Conservation (phyloP, 2,888 invertebrate species). For the Eupithecia exiguata region DNA sequence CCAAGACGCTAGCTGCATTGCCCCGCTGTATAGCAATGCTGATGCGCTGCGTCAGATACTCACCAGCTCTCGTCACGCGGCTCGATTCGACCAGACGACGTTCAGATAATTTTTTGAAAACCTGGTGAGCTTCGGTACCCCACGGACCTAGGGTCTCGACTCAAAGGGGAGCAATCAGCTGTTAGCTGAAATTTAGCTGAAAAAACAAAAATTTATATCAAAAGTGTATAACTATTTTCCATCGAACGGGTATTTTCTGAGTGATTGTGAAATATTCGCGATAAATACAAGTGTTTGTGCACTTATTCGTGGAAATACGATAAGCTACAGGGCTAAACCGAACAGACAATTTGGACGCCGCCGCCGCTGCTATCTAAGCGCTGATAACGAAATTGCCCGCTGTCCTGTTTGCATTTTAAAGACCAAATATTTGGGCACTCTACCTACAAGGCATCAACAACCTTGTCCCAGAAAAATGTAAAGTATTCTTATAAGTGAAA, state of each 20-base stretch:
- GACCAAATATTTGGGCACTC: slow-evolving; percentile 17
- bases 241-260: slow-evolving; percentile 46
- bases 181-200: background rate
- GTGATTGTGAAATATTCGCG: slow-evolving; percentile 74
- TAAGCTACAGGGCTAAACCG: slow-evolving; percentile 58
- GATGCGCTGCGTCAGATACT: too few species aligned
- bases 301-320: slow-evolving; percentile 77
- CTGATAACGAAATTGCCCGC: slow-evolving; percentile 60
- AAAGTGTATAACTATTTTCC: background rate
- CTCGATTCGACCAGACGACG: too few species aligned
- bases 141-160: too few species aligned
- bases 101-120: too few species aligned
- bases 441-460: background rate
- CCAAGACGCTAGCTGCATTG: too few species aligned
- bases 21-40: too few species aligned
- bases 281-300: slow-evolving; percentile 76
- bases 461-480: background rate
- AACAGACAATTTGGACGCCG: slow-evolving; percentile 71
- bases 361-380: slow-evolving; percentile 59
- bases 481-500: background rate
- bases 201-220: background rate
- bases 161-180: too few species aligned
- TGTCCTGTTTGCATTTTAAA: slow-evolving; percentile 49
- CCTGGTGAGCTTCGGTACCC: too few species aligned
- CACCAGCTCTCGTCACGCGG: too few species aligned